Conservation (phyloP, 2,888 invertebrate genomes). For the Drosophila stalkeri region DNA sequence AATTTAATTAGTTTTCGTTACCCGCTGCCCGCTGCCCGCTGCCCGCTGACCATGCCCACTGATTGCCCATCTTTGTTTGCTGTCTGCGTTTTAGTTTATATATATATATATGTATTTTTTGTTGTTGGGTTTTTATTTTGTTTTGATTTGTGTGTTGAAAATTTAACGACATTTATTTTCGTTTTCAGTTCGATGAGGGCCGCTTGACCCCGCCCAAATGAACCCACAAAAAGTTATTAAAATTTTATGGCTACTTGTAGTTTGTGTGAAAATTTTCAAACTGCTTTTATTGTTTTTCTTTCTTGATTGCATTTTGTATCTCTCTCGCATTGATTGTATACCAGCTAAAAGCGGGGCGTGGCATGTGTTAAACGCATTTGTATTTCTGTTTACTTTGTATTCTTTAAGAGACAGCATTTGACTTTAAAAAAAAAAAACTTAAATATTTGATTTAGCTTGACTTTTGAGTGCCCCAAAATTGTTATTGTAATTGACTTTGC, state of each 20-base stretch:
- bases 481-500: conserved; percentile 34
- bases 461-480: conserved; percentile 35
- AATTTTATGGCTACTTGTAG: conserved; percentile 61
- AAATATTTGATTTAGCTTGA: conserved; percentile 17
- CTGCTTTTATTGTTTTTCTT: conserved; percentile 46
- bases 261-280: conserved; percentile 52
- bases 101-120: conserved; percentile 29
- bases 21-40: conserved; percentile 8
- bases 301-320: conserved; percentile 34
- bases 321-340: conserved; percentile 1
- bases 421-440: conserved; percentile 7
- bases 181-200: conserved; percentile 52
- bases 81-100: conserved; percentile 68
- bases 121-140: conserved; percentile 19
- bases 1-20: conserved; percentile 73
- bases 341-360: not conserved
- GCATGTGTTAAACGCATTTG: conserved; percentile 58
- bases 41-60: conserved; percentile 46
- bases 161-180: conserved; percentile 45
- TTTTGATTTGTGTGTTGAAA: conserved; percentile 57
- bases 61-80: conserved; percentile 59
- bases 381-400: conserved; percentile 13
- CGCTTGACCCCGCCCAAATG: conserved; percentile 38
- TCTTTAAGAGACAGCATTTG: conserved; percentile 13
- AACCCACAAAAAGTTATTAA: conserved; percentile 70